Evolutionary conservation across 1,140 invertebrate genomes (phyloP), one percentile per base, ranked within the genome.

Genomic region (Eumaeus atala): DNA sequence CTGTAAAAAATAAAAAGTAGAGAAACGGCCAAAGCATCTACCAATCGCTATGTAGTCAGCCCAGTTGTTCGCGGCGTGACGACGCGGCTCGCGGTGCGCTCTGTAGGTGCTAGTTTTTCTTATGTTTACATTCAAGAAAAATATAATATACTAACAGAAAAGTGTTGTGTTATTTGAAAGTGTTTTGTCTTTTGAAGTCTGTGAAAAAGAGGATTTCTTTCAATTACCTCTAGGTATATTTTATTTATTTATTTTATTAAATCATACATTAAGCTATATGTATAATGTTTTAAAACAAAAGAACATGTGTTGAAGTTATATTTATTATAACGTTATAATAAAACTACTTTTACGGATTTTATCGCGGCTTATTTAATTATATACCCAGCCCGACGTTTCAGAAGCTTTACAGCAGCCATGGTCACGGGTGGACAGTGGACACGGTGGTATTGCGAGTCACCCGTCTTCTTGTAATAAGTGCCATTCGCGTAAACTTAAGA

Each of bases 51-150:
- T 48, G 60, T 52, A 57, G 51, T 53, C 61, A 72, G 59, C 72
- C 74, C 57, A 72, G 67, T 72, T 78, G 69, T 62, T 66, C 61
- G 66, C 53, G 40, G 61, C 66, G 69, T 74, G 74, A 75, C 77
- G 73, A 57, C 57, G 55, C 52, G 56, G 34, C 48, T 51, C 33
- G 51, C 54, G 38, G 51, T 59, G 55, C 51, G 50, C 64, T 62
- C 71, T 71, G 72, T 70, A 63, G 66, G 47, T 60, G 59, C 61
- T 34, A 18, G 42, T 42, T 54, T 54, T 35, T 16, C 37, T 34
- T 44, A 16, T 44, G 40, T 16, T 42, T 40, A 47, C 28, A 28
- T 42, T 21, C n/a, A 44, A 54, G 16, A 33, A 54, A 17, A 54
- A 34, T 18, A 28, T 54, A 42, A 53, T n/a, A 17, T 16, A 51